Conservation (phyloP, 2,797 vertebrate genomes). For the Acipenser ruthenus region DNA sequence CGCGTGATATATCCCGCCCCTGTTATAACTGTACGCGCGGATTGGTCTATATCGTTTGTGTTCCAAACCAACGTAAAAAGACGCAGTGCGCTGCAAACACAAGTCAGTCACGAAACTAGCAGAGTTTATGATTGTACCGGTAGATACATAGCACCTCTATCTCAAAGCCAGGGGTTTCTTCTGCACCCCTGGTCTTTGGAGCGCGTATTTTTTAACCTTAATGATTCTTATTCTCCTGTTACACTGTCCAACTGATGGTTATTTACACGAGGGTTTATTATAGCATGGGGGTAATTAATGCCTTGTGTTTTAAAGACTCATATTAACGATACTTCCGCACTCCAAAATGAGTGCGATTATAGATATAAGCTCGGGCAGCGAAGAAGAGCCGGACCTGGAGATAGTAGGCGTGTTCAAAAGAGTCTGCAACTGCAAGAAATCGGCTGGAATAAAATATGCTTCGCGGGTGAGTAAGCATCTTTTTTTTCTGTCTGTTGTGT, state of each 20-base stretch:
- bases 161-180: no score
- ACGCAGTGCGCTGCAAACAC: no score
- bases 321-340: not conserved
- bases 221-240: not conserved
- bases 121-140: no score
- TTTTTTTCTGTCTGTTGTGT: conserved; percentile 35
- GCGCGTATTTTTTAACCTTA: no score
- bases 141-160: not conserved
- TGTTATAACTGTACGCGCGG: no score
- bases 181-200: no score
- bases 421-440: not conserved
- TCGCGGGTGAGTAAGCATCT: conserved; percentile 23
- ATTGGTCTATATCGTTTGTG: no score
- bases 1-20: no score
- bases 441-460: conserved; percentile 12
- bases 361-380: conserved; percentile 46
- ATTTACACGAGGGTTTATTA: not conserved
- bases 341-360: conserved; percentile 46
- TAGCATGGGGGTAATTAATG: not conserved
- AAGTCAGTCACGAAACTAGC: not conserved
- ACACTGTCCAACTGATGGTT: not conserved
- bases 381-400: conserved; percentile 50
- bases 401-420: conserved; percentile 31
- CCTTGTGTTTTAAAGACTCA: not conserved
- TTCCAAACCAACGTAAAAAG: no score